Evolutionary conservation across 2,113 vertebrate genomes (phyloP).

Genomic region (Pedetes capensis): DNA sequence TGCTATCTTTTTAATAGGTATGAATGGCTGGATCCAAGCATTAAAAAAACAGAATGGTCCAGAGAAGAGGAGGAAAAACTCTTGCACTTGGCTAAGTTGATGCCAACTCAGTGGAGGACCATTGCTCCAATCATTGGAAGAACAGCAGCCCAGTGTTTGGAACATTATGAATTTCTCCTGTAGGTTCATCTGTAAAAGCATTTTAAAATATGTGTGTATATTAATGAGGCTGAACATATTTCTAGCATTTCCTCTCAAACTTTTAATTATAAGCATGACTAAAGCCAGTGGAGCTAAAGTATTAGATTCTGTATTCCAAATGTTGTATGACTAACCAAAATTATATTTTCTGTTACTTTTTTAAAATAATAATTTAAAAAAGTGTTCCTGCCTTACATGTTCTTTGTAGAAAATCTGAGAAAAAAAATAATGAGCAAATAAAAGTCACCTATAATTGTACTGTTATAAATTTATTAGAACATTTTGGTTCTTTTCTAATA

Average conservation of each 20-base stretch:
- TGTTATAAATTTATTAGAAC: background rate
- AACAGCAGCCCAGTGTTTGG: slow-evolving; percentile 97
- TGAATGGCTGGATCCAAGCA: slow-evolving; percentile 98
- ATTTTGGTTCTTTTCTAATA: background rate
- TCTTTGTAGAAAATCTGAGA: background rate
- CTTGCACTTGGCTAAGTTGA: slow-evolving; percentile 96
- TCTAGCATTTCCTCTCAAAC: slow-evolving; percentile 31
- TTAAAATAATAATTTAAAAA: background rate
- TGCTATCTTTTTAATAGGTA: slow-evolving; percentile 86
- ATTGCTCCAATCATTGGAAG: slow-evolving; percentile 98
- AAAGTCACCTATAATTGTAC: background rate
- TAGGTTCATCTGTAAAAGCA: background rate
- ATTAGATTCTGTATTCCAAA: background rate
- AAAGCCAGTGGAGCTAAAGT: slow-evolving; percentile 22
- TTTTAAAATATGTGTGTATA: background rate
- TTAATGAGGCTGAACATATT: background rate
- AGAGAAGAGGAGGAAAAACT: slow-evolving; percentile 98
- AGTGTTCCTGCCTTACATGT: background rate
- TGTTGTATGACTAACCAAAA: background rate
- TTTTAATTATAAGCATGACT: slow-evolving; percentile 5
- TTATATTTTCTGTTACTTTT: background rate
- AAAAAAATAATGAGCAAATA: background rate
- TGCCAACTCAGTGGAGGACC: slow-evolving; percentile 99
- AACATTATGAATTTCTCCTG: slow-evolving; percentile 98
- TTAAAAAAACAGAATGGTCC: slow-evolving; percentile 99